phyloP scores from a whole-genome alignment of 2,888 invertebrate genomes.

The Desoria tigrina region DNA sequence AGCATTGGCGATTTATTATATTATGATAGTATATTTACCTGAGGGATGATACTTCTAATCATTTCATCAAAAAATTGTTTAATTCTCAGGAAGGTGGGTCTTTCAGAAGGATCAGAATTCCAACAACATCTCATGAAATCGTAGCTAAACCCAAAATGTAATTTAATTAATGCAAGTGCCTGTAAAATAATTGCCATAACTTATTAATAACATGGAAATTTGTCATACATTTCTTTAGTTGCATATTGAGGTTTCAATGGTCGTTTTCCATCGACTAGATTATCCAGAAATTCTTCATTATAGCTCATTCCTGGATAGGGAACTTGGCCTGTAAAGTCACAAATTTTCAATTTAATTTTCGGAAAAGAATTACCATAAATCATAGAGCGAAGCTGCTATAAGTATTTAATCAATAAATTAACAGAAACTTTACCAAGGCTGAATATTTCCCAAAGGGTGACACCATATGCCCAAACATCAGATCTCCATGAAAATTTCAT shows the following conservation, averaged over 20 bases:
- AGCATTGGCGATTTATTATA: neutral
- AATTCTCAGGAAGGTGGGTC: slow-evolving; percentile 28
- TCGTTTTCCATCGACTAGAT: slow-evolving; percentile 25
- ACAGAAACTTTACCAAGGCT: slow-evolving; percentile 10
- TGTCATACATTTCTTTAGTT: slow-evolving; percentile 23
- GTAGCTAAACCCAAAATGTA: slow-evolving; percentile 20
- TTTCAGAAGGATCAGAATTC: slow-evolving; percentile 11
- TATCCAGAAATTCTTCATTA: slow-evolving; percentile 34
- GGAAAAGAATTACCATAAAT: no score
- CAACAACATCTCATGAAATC: slow-evolving; percentile 30
- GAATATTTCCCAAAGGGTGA: slow-evolving; percentile 21
- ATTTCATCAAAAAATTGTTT: slow-evolving; percentile 15
- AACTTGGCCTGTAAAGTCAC: neutral
- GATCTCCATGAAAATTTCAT: slow-evolving; percentile 26
- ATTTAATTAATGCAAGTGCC: neutral
- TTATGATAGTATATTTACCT: neutral
- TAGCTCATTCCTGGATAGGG: slow-evolving; percentile 22
- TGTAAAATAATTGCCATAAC: neutral
- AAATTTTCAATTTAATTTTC: neutral
- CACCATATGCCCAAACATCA: slow-evolving; percentile 26
- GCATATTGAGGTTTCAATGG: slow-evolving; percentile 27
- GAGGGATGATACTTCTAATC: neutral
- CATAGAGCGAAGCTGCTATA: no score
- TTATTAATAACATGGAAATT: no score
- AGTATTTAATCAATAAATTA: no score